Base-by-base conservation (phyloP, 2,797 vertebrate genomes). In the Sparus aurata region DNA sequence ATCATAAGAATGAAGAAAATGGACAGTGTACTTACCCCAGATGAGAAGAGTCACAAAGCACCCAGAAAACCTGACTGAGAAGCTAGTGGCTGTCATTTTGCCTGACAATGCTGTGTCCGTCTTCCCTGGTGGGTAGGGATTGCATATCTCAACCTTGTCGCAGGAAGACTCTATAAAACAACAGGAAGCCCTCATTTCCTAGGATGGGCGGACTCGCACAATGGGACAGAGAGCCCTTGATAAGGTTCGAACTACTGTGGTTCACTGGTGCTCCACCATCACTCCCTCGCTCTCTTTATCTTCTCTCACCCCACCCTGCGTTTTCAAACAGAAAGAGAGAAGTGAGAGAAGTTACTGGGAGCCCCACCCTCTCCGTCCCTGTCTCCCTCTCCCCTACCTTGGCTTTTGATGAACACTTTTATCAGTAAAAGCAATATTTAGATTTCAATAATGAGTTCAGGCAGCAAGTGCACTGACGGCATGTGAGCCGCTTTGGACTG, bases 171-270 rank as follows among this genome's bases (percentile, higher is more conserved):
- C 84, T 92, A 80, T 91, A 91, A 94, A 95, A 94, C 89, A 95
- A 96, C 95, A 96, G 95, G 95, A 96, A 94, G 88, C 87, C 78
- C 89, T 90, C 77, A 90, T 94, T 95, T 95, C 95, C 95, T 93
- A 90, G 88, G 89, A 93, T 93, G 95, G 95, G 93, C 84, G 92
- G 88, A 92, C 89, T 93, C 85, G 84, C 84, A 87, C 73, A 92
- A 88, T 80, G 87, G 90, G 85, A 92, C 87, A 92, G 79, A 85
- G 77, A 90, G 77, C 50, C 79, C 82, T 77, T 84, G 93, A 89
- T 90, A 70, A 91, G 82, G 80, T 85, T 75, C 27, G 54, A 80
- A 77, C 85, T 78, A 59, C 80, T 85, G 85, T 77, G 73, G 81
- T 74, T 86, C 77, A 82, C 52, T 66, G 64, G 57, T 85, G 57